Evolutionary conservation across 92 coral and sea anemone species (phyloP), one percentile per base, ranked within the genome.

Genomic region (Paragorgia papillata): DNA sequence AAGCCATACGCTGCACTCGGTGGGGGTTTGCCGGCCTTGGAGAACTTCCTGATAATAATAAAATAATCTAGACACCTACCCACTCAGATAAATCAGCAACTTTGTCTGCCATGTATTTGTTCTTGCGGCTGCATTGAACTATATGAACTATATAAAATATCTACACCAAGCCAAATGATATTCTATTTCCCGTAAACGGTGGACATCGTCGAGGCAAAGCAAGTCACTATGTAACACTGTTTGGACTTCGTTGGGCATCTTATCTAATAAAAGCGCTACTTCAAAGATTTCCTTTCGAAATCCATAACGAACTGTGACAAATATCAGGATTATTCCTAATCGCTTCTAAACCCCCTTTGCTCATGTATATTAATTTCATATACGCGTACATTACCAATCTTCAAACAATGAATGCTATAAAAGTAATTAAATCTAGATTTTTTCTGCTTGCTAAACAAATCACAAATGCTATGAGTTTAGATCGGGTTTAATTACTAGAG

Each of bases 21-120:
- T n/a, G n/a, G n/a, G n/a, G n/a, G n/a, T n/a, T n/a, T n/a, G n/a
- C n/a, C n/a, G n/a, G n/a, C n/a, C n/a, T 37, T 37, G 12, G 6
- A 46, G n/a, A 46, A 39, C 48, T 25, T 44, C n/a, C 22, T 3
- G 58, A 27, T n/a, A 22, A 44, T 68, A 48, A 44, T 27, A 34
- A 21, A 44, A 27, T 46, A 46, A 68, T 40, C 59, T 29, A 1
- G 33, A 68, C 59, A 68, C 75, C 24, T 68, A 68, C 75, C 75
- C 75, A 68, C 43, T 44, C 40, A 13, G 75, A 68, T 20, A 68
- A 68, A 68, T 13, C 13, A 7, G 34, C 59, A n/a, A 27, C 44
- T 10, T 68, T 21, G 20, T 34, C 40, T 33, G 51, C 59, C 75
- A 68, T 67, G 0, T 65, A 15, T 21, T n/a, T n/a, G n/a, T n/a